These are phyloP conservation scores for Neocrepidodera transversa DNA, from an alignment of 2,888 invertebrate genomes.

Conservation along the genomic window DNA sequence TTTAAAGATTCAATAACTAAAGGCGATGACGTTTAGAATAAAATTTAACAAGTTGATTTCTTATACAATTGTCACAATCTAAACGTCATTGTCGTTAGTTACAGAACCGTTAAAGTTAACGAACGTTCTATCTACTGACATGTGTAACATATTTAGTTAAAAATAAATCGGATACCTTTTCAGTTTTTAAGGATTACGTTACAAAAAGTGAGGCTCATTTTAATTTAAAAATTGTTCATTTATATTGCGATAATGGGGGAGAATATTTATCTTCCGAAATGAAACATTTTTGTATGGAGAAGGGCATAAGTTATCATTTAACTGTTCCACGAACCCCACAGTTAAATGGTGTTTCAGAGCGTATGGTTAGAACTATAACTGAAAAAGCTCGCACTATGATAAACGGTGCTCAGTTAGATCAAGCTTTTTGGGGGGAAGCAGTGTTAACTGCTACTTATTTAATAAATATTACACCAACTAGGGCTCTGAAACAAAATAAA, in stretches of 20 bases:
- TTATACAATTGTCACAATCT: too few species aligned
- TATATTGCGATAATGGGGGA: conserved; percentile 6
- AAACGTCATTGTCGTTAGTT: too few species aligned
- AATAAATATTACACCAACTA: neutral
- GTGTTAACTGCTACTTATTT: conserved; percentile 5
- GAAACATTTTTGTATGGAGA: neutral
- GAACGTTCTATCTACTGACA: too few species aligned
- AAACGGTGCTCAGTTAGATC: neutral
- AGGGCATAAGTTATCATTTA: neutral
- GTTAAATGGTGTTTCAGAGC: conserved; percentile 9
- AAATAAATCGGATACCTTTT: conserved; percentile 34
- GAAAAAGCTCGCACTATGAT: conserved; percentile 13
- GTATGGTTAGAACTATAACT: neutral
- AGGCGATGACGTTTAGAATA: too few species aligned
- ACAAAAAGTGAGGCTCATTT: conserved; percentile 32
- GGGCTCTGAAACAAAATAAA: conserved; percentile 38
- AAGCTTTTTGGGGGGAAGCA: conserved; percentile 12
- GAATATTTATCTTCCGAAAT: conserved; percentile 3
- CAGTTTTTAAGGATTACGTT: conserved; percentile 32
- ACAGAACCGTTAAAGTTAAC: too few species aligned
- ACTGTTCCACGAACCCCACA: conserved; percentile 8
- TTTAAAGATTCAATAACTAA: too few species aligned
- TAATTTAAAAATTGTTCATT: too few species aligned
- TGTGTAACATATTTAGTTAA: conserved; percentile 45
- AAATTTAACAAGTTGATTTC: too few species aligned